Percentiles rank a stretch among this genome's conserved stretches.
Conservation (phyloP, 2,113 vertebrate species). For the Pampusana beccarii region DNA sequence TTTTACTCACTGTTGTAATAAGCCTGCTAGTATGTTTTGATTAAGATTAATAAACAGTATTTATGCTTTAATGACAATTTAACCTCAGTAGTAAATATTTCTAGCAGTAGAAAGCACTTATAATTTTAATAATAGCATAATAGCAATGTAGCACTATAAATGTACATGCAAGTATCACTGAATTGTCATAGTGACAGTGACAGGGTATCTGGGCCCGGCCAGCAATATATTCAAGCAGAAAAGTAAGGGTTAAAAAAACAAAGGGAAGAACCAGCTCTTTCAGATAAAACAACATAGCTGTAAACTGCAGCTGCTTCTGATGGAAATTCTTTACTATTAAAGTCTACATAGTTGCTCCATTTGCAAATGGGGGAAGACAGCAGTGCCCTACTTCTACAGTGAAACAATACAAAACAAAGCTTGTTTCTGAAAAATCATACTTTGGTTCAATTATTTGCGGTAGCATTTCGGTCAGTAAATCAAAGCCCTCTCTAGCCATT, state of each 20-base stretch:
- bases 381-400: neutral
- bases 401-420: neutral
- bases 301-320: neutral
- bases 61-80: neutral
- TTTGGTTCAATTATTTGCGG: constrained; percentile 9
- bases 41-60: neutral
- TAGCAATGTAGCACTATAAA: neutral
- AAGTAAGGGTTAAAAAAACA: neutral
- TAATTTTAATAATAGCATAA: neutral
- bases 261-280: neutral
- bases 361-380: neutral
- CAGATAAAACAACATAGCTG: neutral
- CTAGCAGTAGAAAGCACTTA: neutral
- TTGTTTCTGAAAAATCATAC: neutral
- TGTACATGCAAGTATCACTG: neutral
- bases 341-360: neutral
- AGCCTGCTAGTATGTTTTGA: neutral
- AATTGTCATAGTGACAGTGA: neutral
- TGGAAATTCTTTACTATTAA: neutral
- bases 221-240: neutral
- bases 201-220: neutral
- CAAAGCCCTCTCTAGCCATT: neutral
- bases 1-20: neutral
- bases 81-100: neutral
- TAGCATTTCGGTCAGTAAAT: constrained; percentile 4